Conservation (phyloP, 2,797 vertebrate genomes). For the Okamejei kenojei region DNA sequence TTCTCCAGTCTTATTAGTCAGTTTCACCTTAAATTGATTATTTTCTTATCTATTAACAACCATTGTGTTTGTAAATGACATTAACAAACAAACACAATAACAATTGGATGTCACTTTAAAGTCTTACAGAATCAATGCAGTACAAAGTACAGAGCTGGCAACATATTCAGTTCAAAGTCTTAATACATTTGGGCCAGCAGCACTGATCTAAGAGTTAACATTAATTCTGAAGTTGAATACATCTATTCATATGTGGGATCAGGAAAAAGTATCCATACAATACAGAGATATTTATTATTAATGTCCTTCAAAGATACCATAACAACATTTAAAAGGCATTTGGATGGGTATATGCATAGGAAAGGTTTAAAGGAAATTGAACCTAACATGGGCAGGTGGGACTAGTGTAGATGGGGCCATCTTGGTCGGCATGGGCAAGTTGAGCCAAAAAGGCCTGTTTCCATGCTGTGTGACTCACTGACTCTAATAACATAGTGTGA, state of each 20-base stretch:
- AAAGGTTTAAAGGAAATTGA: too few species aligned
- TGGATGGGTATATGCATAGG: too few species aligned
- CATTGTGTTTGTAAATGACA: background rate
- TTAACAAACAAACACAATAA: too few species aligned
- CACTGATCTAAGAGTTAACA: background rate
- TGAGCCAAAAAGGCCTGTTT: too few species aligned
- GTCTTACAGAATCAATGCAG: background rate
- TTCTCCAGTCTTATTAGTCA: background rate
- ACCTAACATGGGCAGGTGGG: too few species aligned
- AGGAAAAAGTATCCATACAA: background rate
- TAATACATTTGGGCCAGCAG: background rate
- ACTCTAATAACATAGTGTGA: too few species aligned
- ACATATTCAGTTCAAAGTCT: background rate
- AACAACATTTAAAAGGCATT: too few species aligned
- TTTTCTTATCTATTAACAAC: background rate
- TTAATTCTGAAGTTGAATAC: background rate
- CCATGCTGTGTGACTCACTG: too few species aligned
- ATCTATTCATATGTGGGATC: background rate
- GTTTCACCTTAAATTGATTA: background rate
- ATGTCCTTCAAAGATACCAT: background rate
- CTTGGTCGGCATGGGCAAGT: too few species aligned
- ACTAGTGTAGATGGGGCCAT: too few species aligned
- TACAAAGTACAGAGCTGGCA: background rate
- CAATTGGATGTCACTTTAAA: background rate
- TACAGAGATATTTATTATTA: background rate